Percentiles rank a stretch among this genome's conserved stretches.
These are phyloP conservation scores for Paratrypauchen microcephalus DNA, from an alignment of 2,797 vertebrate genomes.

Conservation along the genomic window DNA sequence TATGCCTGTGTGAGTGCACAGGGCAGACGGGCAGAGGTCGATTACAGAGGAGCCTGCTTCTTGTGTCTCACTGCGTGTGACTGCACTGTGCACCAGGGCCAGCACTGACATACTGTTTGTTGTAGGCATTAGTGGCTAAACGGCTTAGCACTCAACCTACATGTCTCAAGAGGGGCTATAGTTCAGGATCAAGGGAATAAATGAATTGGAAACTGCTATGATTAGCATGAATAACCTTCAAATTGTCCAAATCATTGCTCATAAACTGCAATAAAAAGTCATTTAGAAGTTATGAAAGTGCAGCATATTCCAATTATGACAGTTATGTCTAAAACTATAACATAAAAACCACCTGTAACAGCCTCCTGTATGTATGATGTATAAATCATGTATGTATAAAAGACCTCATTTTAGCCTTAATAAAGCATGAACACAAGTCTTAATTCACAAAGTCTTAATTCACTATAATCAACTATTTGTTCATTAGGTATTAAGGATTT, in stretches of 20 bases:
- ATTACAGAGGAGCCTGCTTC: conserved; percentile 76
- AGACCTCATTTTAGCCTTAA: too few species aligned
- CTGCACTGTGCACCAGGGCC: conserved; percentile 61
- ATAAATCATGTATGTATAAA: too few species aligned
- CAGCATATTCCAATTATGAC: background rate
- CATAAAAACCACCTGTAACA: background rate
- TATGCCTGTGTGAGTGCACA: conserved; percentile 60
- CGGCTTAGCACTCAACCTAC: conserved; percentile 75
- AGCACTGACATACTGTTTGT: conserved; percentile 73
- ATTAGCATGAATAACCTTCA: background rate
- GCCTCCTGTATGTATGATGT: too few species aligned
- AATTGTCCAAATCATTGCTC: background rate
- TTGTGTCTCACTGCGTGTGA: conserved; percentile 51
- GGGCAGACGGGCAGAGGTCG: conserved; percentile 74
- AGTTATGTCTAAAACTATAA: background rate
- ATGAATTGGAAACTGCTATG: background rate
- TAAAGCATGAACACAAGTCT: too few species aligned
- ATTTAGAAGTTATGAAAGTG: background rate
- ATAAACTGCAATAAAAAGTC: background rate
- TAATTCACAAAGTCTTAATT: too few species aligned
- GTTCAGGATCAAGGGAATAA: conserved; percentile 56
- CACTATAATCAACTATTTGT: too few species aligned
- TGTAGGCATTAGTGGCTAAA: conserved; percentile 79
- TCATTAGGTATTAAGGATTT: too few species aligned
- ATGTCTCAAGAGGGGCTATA: conserved; percentile 61